Evolutionary conservation across 2,797 vertebrate genomes (phyloP), one percentile per base, ranked within the genome.

Genomic region (Acestrorhynchus altus): DNA sequence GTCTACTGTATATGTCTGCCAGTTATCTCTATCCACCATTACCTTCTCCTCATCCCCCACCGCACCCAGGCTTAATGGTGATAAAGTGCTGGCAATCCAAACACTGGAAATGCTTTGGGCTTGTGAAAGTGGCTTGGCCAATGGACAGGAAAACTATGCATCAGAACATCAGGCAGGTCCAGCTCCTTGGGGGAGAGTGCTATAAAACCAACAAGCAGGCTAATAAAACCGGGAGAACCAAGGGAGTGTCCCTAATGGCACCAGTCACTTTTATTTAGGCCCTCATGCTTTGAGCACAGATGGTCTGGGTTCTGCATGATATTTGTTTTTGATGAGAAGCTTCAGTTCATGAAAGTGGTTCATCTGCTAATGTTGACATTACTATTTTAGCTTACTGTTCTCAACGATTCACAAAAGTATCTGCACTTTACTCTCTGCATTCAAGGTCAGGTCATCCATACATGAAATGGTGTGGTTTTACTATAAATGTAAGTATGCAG

Each of bases 1-100:
- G 68, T 15, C 40, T 72, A 51, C 12, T 56, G 52, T 42, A 46
- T 60, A 60, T n/a, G 44, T 28, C 11, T 70, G 60, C 20, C 35
- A 54, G 4, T 54, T 72, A 66, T 65, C 40, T 69, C 22, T 40
- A 9, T 52, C 39, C 11, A 72, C 63, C 52, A 75, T 68, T 56
- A n/a, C n/a, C 20, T 22, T 57, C 35, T 20, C 28, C 60, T 47
- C 67, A 8, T 42, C 24, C 40, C 13, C 13, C 42, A 46, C 28
- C 28, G 42, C 11, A 22, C 26, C 59, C 42, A 20, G 65, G 56
- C 60, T 77, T 63, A 72, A 47, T 81, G 71, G 72, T 46, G 42
- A 68, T 84, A 59, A 84, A 69, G 49, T 61, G 35, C 42, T 39
- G 8, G 67, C 66, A 75, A 82, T 70, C 42, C 22, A 73, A 72